Percentiles rank a stretch among this genome's conserved stretches.
These are phyloP conservation scores for Cinclus mexicanus DNA, from an alignment of 2,113 vertebrate genomes.

Conservation along the genomic window DNA sequence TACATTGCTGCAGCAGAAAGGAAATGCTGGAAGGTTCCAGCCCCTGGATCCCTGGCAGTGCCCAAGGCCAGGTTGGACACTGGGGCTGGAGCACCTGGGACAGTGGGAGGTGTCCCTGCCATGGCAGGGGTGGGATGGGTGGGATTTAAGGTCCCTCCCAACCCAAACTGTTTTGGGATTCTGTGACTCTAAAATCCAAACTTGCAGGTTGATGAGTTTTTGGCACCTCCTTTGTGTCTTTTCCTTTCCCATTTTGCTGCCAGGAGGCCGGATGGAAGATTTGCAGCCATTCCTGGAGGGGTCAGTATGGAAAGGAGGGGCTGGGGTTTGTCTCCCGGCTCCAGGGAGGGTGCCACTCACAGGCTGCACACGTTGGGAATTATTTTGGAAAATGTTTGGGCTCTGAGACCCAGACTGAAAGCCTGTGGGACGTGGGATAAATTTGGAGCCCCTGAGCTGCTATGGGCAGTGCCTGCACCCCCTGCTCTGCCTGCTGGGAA, in stretches of 20 bases:
- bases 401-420: background rate
- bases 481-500: background rate
- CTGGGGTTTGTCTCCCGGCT: background rate
- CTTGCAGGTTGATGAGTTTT: background rate
- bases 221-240: rapidly evolving
- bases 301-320: background rate
- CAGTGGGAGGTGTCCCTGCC: background rate
- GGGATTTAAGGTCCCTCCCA: background rate
- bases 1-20: background rate
- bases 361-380: background rate
- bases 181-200: rapidly evolving
- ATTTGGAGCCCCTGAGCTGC: rapidly evolving
- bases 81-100: background rate
- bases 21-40: background rate
- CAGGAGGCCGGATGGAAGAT: background rate
- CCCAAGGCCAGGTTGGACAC: rapidly evolving
- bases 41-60: background rate
- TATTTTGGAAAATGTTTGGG: background rate
- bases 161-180: background rate
- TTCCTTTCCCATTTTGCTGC: background rate
- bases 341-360: background rate
- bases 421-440: rapidly evolving
- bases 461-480: rapidly evolving
- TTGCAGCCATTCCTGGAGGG: rapidly evolving
- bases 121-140: background rate